Evolutionary conservation across 1,140 invertebrate species (phyloP).

Genomic region (Hirudo medicinalis): DNA sequence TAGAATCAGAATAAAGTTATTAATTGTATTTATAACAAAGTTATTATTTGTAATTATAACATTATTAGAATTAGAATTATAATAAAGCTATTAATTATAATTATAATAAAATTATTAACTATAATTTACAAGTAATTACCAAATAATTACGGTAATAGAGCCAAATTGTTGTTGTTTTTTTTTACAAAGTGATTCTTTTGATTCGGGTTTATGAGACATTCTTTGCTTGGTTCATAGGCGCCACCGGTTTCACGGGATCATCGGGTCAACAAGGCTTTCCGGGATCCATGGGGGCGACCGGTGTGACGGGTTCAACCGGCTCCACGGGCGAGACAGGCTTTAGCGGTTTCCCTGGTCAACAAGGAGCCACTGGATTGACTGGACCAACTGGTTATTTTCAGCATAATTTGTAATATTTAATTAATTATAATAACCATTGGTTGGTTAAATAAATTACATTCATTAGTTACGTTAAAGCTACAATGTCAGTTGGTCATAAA

Average conservation of each 20-base stretch:
- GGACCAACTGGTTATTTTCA: background rate
- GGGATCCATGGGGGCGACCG: background rate
- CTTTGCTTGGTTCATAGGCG: background rate
- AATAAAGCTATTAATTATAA: too few species aligned
- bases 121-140: too few species aligned
- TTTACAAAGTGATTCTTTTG: too few species aligned
- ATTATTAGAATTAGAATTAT: too few species aligned
- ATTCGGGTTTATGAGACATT: background rate
- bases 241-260: background rate
- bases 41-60: too few species aligned
- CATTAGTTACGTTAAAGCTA: background rate
- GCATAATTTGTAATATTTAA: background rate
- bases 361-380: conserved; percentile 1
- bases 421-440: background rate
- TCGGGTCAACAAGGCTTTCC: background rate
- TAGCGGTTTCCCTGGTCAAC: background rate
- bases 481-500: background rate
- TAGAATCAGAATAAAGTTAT: too few species aligned
- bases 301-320: background rate
- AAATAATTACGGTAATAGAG: too few species aligned
- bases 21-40: too few species aligned
- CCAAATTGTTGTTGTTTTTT: too few species aligned
- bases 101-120: too few species aligned
- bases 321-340: background rate
- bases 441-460: background rate